These are phyloP conservation scores for Danio choprae DNA, from an alignment of 2,797 vertebrate genomes.

Conservation along the genomic window DNA sequence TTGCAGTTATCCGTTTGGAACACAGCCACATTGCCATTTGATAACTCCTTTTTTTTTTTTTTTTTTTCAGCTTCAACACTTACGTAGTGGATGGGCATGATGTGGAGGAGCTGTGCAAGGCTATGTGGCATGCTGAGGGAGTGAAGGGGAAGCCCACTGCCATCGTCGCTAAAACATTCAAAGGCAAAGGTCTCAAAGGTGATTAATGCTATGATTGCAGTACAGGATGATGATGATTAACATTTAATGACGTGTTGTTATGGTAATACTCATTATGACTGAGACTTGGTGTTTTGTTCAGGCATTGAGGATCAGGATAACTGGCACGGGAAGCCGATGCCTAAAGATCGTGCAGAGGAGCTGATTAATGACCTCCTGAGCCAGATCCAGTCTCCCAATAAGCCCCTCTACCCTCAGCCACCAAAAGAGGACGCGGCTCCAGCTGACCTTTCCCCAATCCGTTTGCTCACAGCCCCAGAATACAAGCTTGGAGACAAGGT, in stretches of 20 bases:
- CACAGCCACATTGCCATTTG: not conserved
- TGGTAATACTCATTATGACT: not conserved
- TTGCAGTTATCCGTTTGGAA: not conserved
- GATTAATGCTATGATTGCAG: conserved; percentile 28
- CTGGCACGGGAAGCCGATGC: conserved; percentile 89
- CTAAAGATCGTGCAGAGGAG: conserved; percentile 79
- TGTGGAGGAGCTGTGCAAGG: conserved; percentile 84
- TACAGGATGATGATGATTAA: not conserved
- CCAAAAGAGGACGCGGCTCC: conserved; percentile 77
- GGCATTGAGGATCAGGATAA: conserved; percentile 85
- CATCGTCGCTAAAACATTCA: conserved; percentile 89
- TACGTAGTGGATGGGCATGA: conserved; percentile 87
- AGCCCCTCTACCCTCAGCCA: conserved; percentile 70
- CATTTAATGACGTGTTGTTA: not conserved
- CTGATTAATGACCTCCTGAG: conserved; percentile 78
- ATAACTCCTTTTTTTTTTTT: not conserved
- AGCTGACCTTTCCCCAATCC: conserved; percentile 70
- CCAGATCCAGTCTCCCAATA: conserved; percentile 82
- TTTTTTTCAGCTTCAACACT: conserved; percentile 84
- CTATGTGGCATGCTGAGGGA: conserved; percentile 83
- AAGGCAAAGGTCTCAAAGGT: conserved; percentile 87
- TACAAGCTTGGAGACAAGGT: conserved; percentile 86
- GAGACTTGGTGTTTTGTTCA: conserved; percentile 55
- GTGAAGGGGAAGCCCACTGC: conserved; percentile 86
- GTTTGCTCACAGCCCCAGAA: conserved; percentile 73